Conservation (phyloP, 2,113 vertebrate species). For the Nibea albiflora region DNA sequence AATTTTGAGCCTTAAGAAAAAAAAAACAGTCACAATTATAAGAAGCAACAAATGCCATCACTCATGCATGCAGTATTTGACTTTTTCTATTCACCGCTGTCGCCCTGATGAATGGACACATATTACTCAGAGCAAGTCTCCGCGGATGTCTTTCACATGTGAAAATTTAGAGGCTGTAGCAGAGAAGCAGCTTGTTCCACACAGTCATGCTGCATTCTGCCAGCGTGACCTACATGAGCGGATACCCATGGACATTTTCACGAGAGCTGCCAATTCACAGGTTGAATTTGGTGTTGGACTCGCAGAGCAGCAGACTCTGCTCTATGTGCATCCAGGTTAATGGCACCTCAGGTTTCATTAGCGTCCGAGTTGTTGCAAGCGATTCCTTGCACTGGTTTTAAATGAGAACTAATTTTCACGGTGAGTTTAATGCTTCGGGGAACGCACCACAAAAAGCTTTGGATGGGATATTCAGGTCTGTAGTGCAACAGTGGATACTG, state of each 20-base stretch:
- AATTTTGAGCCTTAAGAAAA: background rate
- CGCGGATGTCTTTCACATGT: background rate
- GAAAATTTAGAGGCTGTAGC: conserved; percentile 3
- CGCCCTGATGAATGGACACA: background rate
- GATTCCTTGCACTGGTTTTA: conserved; percentile 1
- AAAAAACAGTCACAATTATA: background rate
- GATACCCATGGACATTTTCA: background rate
- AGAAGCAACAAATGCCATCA: background rate
- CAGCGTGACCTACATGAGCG: background rate
- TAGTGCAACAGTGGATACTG: background rate
- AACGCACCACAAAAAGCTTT: background rate
- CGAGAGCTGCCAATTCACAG: background rate
- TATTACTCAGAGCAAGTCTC: background rate
- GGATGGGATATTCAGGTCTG: background rate
- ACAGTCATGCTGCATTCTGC: conserved; percentile 1
- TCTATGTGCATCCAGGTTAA: background rate
- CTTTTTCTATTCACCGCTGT: background rate
- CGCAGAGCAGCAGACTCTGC: background rate
- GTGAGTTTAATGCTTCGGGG: conserved; percentile 1
- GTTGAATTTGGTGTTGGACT: background rate
- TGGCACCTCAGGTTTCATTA: conserved; percentile 20
- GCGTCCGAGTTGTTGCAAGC: background rate
- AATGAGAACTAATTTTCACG: background rate
- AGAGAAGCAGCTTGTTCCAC: conserved; percentile 1
- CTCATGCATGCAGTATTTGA: background rate